Percentiles rank a stretch among this genome's conserved stretches.
Conservation (phyloP, 2,888 invertebrate genomes). For the Rotaria socialis region DNA sequence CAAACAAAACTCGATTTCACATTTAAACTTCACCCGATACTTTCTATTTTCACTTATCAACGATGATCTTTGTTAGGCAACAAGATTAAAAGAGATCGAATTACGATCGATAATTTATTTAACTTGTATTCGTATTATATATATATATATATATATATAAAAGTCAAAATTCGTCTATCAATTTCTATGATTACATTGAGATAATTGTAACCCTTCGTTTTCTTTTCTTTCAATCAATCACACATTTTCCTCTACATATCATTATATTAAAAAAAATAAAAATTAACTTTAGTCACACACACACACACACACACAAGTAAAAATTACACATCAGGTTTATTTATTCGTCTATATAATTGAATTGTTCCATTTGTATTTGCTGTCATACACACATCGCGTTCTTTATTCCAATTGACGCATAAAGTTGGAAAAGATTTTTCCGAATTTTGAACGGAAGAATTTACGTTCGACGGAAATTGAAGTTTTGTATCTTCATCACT, state of each 20-base stretch:
- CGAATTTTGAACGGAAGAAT: neutral
- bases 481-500: neutral
- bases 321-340: neutral
- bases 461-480: neutral
- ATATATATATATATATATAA: too few relatives aligned
- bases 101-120: too few relatives aligned
- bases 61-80: too few relatives aligned
- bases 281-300: neutral
- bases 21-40: too few relatives aligned
- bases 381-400: neutral
- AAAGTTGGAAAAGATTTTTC: neutral
- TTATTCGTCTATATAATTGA: constrained; percentile 9
- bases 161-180: too few relatives aligned
- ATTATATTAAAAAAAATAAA: neutral
- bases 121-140: too few relatives aligned
- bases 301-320: neutral
- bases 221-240: neutral
- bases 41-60: too few relatives aligned
- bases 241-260: neutral
- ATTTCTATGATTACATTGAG: too few relatives aligned
- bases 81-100: too few relatives aligned
- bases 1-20: too few relatives aligned
- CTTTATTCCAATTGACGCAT: constrained; percentile 8
- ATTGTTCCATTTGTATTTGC: neutral
- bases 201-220: too few relatives aligned